Base-by-base conservation (phyloP, 2,888 invertebrate genomes). In the Melanotus villosus region DNA sequence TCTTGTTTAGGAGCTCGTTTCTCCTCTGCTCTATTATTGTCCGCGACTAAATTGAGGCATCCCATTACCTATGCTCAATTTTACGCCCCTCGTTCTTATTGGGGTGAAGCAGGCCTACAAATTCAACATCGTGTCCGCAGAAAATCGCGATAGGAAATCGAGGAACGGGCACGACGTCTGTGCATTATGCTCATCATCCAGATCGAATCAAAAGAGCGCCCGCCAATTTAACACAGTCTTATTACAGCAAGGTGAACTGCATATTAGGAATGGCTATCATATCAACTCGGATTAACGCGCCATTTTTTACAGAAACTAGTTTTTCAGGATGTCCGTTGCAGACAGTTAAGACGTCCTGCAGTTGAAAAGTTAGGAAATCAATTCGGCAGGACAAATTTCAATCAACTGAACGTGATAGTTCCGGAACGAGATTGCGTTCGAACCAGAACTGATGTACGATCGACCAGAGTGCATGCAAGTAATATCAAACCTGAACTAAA, bases 401-500 rank as follows among this genome's bases (percentile, higher is more conserved):
- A 45, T 45, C 54, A 30, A 58, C 57, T 58, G 58, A 65, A 47
- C 65, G 65, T 65, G 50, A 65, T 65, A 65, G 57, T 43, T 65
- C 64, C 47, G 21, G 47, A 45, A 45, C 38, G 47, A 56, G 57
- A 57, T 41, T 19, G 32, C 52, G 32, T 18, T 47, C 52, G 52
- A 52, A 32, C 32, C 52, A 45, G 59, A 57, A 45, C 45, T 30
- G 59, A 45, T 43, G 59, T 18, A 59, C 59, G 64, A 30, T 5
- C 23, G 36, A 21, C 41, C 36, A 16, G 41, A 47, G 19, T 34
- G 67, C 58, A 67, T 59, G 54, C 60, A 32, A 50, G 52, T 47
- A 38, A 52, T 64, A 71, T 70, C 65, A 57, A 59, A 71, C 73
- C 71, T 75, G 78, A 78, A 77, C 78, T 77, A 74, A 80, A 78